Conservation (phyloP, 2,797 vertebrate genomes). For the Gadopsis bispinosus region DNA sequence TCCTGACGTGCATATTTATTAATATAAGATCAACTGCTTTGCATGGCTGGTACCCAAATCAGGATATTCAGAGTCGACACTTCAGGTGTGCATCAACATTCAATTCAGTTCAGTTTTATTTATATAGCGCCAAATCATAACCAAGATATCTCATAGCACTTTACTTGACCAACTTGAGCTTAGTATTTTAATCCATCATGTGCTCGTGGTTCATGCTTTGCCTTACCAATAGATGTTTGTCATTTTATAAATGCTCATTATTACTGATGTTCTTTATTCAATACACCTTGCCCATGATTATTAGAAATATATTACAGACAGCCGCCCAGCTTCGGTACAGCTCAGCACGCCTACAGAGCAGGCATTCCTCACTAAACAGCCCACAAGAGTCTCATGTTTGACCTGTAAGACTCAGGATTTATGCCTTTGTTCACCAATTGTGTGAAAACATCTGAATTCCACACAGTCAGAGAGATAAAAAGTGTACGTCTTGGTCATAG, state of each 20-base stretch:
- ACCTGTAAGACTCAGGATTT: too few species aligned
- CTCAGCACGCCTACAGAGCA: too few species aligned
- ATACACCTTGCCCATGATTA: background rate
- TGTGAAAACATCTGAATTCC: background rate
- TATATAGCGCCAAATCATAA: too few species aligned
- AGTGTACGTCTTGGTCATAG: too few species aligned
- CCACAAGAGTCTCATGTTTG: too few species aligned
- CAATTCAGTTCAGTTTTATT: too few species aligned
- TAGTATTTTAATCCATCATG: background rate
- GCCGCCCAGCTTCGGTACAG: background rate
- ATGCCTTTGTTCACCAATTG: background rate
- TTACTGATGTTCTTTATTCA: background rate
- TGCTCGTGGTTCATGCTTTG: background rate
- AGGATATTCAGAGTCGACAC: too few species aligned
- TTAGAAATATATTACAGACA: background rate
- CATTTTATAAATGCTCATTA: background rate
- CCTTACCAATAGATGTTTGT: background rate
- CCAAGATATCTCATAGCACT: too few species aligned
- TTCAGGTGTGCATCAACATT: background rate
- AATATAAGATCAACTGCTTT: background rate
- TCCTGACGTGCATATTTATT: background rate
- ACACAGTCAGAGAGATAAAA: background rate
- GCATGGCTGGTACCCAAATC: background rate
- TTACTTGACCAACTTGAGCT: background rate
- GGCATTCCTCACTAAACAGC: too few species aligned